Evolutionary conservation across 2,797 vertebrate species (phyloP), one percentile per base, ranked within the genome.

Genomic region (Enteromius argenteus): DNA sequence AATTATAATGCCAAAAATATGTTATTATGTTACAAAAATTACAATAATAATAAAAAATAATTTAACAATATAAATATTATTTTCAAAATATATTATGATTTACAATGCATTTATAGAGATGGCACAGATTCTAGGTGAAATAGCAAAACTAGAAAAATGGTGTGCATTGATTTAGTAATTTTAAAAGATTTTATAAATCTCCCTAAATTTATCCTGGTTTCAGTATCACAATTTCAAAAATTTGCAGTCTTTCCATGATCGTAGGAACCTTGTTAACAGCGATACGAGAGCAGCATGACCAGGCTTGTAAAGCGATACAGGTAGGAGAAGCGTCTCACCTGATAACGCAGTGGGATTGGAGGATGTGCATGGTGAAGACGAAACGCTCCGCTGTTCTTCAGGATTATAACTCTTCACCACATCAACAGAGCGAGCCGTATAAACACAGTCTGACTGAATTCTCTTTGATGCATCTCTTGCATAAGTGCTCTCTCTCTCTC

Each of bases 281-380:
- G 8, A 37, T 37, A 9, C 1, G 21, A 56, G n/a, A 58, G n/a
- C 53, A 77, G n/a, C 35, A 42, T 10, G 37, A n/a, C 66, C 39
- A 68, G n/a, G 7, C 21, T 58, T 42, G 53, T 27, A 37, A n/a
- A 27, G 53, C 35, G 60, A 49, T 79, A 79, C 77, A 80, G 79
- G 66, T 80, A 32, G 19, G 56, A 82, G 81, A 75, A 27, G 44
- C 78, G 3, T 73, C 92, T 87, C 90, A 93, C 90, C 91, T 89
- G 89, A 94, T 89, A 90, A 92, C 56, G 84, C 92, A 92, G 89
- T 87, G 90, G 37, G 91, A 90, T 66, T 91, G 92, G 81, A 93
- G 92, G 84, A 94, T 93, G 87, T 93, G 91, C 93, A 94, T 92
- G 80, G 79, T 75, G 19, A 76, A 84, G 66, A 30, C 21, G 15